Percentiles rank a stretch among this genome's conserved stretches.
Evolutionary conservation across 2,113 vertebrate species (phyloP).

Genomic region (Lycocorax pyrrhopterus): DNA sequence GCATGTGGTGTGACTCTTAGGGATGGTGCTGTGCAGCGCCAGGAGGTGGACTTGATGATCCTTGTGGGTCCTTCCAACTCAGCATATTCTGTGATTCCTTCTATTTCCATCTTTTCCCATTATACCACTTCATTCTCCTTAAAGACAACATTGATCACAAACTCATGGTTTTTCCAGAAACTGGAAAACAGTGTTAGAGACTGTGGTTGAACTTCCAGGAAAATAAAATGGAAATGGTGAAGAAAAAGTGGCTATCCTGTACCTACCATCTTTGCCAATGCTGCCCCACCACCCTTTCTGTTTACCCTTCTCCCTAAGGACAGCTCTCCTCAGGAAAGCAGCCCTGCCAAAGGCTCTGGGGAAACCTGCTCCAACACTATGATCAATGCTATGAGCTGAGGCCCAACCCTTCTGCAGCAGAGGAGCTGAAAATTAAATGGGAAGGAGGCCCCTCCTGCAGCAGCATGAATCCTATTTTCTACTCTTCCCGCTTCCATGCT

Average conservation of each 20-base stretch:
- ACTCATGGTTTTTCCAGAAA: not conserved
- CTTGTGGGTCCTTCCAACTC: not conserved
- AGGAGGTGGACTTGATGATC: not conserved
- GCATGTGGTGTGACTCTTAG: not conserved
- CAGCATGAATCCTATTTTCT: not conserved
- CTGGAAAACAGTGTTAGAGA: not conserved
- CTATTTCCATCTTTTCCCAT: not conserved
- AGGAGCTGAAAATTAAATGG: not conserved
- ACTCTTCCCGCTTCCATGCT: not conserved
- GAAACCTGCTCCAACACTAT: not conserved
- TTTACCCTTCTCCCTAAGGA: not conserved
- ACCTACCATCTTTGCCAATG: not conserved
- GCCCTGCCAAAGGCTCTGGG: not conserved
- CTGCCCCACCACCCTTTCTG: not conserved
- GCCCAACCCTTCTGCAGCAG: not conserved
- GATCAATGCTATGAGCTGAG: not conserved
- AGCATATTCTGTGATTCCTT: not conserved
- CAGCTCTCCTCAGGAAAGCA: not conserved
- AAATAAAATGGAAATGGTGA: not conserved
- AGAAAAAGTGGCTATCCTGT: not conserved
- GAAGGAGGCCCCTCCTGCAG: not conserved
- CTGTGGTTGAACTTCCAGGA: not conserved
- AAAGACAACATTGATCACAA: not conserved
- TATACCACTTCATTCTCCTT: not conserved
- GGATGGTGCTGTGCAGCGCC: not conserved